Percentiles rank a stretch among this genome's conserved stretches.
Evolutionary conservation across 2,888 invertebrate genomes (phyloP).

Genomic region (Boloria euphrosyne): DNA sequence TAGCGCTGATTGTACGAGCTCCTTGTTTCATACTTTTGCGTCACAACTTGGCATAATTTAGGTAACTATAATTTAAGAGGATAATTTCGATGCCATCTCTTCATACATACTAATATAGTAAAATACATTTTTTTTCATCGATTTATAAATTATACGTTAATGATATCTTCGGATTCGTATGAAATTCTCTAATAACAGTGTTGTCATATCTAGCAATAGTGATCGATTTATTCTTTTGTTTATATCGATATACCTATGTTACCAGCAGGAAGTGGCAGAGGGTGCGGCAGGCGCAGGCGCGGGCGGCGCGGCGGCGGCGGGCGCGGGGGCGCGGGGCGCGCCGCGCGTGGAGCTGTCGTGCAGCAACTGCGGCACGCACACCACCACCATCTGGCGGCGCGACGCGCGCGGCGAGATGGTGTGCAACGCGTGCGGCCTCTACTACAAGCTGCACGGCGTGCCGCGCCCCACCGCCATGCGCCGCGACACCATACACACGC

Average conservation of each 20-base stretch:
- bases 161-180: no score
- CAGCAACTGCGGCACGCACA: slow-evolving; percentile 98
- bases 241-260: background rate
- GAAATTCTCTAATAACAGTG: no score
- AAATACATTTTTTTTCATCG: no score
- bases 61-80: no score
- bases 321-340: slow-evolving; percentile 45
- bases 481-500: slow-evolving; percentile 97
- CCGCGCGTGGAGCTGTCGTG: slow-evolving; percentile 92
- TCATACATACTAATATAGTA: no score
- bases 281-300: slow-evolving; percentile 42
- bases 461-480: slow-evolving; percentile 97
- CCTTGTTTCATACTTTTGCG: no score
- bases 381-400: slow-evolving; percentile 98
- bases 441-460: slow-evolving; percentile 97
- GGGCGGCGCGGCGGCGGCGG: slow-evolving; percentile 34
- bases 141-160: no score
- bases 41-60: no score
- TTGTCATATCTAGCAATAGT: no score
- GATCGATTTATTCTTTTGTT: no score
- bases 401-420: slow-evolving; percentile 99
- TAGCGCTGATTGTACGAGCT: no score
- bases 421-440: slow-evolving; percentile 98
- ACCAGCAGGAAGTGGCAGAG: slow-evolving; percentile 27
- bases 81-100: no score